Conservation (phyloP, 2,113 vertebrate species). For the Lycocorax pyrrhopterus region DNA sequence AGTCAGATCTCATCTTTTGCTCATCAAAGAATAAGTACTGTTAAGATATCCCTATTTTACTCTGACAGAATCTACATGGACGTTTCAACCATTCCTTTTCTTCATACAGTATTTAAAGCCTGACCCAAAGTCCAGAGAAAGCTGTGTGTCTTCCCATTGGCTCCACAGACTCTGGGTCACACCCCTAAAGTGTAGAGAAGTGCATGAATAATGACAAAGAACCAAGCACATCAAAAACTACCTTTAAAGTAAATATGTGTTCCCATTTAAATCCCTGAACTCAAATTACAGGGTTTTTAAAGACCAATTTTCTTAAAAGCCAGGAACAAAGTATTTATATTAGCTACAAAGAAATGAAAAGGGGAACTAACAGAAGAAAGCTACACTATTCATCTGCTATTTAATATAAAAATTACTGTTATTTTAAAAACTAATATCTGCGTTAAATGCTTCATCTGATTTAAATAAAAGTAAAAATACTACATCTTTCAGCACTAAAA, state of each 20-base stretch:
- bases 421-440: slow-evolving; percentile 10
- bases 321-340: slow-evolving; percentile 54
- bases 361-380: slow-evolving; percentile 4
- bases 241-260: slow-evolving; percentile 27
- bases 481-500: neutral
- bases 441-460: neutral
- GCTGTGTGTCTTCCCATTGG: neutral
- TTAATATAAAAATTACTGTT: slow-evolving; percentile 11
- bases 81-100: neutral
- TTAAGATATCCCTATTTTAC: neutral
- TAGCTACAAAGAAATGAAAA: slow-evolving; percentile 35
- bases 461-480: slow-evolving; percentile 1
- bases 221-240: slow-evolving; percentile 11
- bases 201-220: slow-evolving; percentile 32
- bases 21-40: neutral
- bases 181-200: neutral
- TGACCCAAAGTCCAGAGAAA: neutral
- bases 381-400: neutral
- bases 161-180: neutral
- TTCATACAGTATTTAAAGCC: neutral
- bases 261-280: slow-evolving; percentile 46
- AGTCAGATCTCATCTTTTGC: neutral
- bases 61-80: neutral
- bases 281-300: slow-evolving; percentile 59
- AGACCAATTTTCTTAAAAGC: slow-evolving; percentile 44